These are phyloP conservation scores for Octonoba sinensis DNA, from an alignment of 2,888 invertebrate genomes.

Conservation along the genomic window DNA sequence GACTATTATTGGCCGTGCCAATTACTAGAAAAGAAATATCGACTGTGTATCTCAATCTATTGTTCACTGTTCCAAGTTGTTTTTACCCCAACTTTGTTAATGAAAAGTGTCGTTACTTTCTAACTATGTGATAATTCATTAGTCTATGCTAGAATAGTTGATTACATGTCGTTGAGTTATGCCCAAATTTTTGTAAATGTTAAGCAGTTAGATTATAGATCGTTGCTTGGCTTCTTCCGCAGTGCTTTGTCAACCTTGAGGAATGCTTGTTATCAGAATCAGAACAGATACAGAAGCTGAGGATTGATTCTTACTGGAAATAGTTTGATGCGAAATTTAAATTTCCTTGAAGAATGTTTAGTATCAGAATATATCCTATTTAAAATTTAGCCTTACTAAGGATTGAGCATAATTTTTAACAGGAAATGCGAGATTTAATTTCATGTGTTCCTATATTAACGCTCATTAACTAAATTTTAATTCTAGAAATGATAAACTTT, in stretches of 20 bases:
- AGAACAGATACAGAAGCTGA: too few species aligned
- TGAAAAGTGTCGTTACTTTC: conserved; percentile 54
- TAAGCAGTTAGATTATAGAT: conserved; percentile 57
- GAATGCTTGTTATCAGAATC: not conserved
- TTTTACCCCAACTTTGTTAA: conserved; percentile 53
- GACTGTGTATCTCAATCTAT: conserved; percentile 51
- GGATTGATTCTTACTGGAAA: too few species aligned
- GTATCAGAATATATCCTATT: too few species aligned
- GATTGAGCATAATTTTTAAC: too few species aligned
- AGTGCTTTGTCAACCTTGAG: conserved; percentile 60
- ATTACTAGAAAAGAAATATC: conserved; percentile 36
- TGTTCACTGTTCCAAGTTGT: conserved; percentile 55
- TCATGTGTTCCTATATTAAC: too few species aligned
- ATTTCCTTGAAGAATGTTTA: too few species aligned
- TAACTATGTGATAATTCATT: conserved; percentile 58
- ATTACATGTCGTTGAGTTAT: conserved; percentile 61
- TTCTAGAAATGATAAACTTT: too few species aligned
- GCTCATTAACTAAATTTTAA: too few species aligned
- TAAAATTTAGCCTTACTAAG: too few species aligned
- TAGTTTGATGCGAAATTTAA: too few species aligned
- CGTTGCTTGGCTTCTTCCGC: conserved; percentile 53
- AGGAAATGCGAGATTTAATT: too few species aligned
- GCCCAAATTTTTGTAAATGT: conserved; percentile 61
- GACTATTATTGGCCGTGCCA: conserved; percentile 11
- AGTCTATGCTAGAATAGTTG: conserved; percentile 55